Base-by-base conservation (phyloP, 2,888 invertebrate genomes). In the Entomobrya proxima region DNA sequence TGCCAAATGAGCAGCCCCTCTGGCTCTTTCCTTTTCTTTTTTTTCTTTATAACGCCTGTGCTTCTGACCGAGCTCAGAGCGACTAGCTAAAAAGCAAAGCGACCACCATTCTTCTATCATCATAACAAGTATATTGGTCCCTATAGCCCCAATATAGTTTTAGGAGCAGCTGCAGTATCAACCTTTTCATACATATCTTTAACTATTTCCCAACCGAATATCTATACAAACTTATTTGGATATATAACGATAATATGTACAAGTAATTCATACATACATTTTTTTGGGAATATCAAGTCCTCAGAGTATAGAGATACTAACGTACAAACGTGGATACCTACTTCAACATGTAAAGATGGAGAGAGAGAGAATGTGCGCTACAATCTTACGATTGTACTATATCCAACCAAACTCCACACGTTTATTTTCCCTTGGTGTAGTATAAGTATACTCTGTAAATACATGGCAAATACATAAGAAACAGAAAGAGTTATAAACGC, bases 1-100 rank as follows among this genome's bases (percentile, higher is more conserved):
- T 86, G 86, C 86, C 82, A 82, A 85, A 78, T 81, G 86, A 82
- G 81, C 81, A 78, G 81, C 81, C 82, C 86, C 86, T 82, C 86
- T 81, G 81, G 82, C 82, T 82, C 77, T 86, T 78, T 86, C 77
- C 78, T 77, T 30, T 35, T 55, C 21, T 78, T 15, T 40, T 40
- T 35, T 40, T 79, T 30, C 37, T 61, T 55, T 27, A n/a, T 47
- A 18, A 44, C 40, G 30, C 37, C 37, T 35, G 21, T 61, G 37
- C 30, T 72, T 85, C 78, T 85, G 80, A 79, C 85, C 85, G 74
- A 85, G 75, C 79, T 79, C 58, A 74, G 64, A 75, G 83, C 47
- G 69, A 84, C 55, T 76, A 72, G 75, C 55, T 52, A 78, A 58
- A 47, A 67, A 69, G 37, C 24, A 55, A 82, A 67, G 55, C 64